Evolutionary conservation across 2,888 invertebrate species (phyloP).

Genomic region (Brassicogethes aeneus): DNA sequence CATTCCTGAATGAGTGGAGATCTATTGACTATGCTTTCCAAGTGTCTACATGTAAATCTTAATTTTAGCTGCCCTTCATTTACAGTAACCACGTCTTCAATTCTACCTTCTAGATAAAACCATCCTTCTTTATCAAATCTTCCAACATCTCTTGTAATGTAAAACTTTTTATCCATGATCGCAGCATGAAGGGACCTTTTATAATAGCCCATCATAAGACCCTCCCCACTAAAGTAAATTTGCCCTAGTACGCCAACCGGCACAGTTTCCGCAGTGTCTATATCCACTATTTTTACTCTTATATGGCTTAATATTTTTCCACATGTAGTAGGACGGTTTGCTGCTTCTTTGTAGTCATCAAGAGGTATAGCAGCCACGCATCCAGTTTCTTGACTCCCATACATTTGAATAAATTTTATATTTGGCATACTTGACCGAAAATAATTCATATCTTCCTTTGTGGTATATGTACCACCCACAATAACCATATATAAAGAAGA

Average conservation of each 20-base stretch:
- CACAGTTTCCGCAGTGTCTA: background rate
- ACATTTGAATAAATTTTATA: conserved; percentile 4
- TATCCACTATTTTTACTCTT: background rate
- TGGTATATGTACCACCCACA: conserved; percentile 16
- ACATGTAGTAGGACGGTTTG: background rate
- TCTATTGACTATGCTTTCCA: background rate
- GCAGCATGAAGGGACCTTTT: background rate
- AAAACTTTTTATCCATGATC: background rate
- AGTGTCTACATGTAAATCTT: background rate
- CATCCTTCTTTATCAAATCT: background rate
- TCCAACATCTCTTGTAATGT: background rate
- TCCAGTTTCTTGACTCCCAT: background rate
- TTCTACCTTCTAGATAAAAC: background rate
- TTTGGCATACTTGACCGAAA: conserved; percentile 5
- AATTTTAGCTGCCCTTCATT: too few relatives aligned
- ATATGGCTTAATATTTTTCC: background rate
- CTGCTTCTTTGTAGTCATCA: background rate
- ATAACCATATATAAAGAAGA: background rate
- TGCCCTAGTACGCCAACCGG: background rate
- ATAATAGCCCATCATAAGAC: background rate
- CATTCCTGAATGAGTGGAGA: background rate
- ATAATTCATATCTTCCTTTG: background rate
- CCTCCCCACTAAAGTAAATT: background rate
- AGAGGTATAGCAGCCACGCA: background rate
- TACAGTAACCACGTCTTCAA: background rate